Base-by-base conservation (phyloP, 2,113 vertebrate species). In the rabbit (Oryctolagus cuniculus) region DNA sequence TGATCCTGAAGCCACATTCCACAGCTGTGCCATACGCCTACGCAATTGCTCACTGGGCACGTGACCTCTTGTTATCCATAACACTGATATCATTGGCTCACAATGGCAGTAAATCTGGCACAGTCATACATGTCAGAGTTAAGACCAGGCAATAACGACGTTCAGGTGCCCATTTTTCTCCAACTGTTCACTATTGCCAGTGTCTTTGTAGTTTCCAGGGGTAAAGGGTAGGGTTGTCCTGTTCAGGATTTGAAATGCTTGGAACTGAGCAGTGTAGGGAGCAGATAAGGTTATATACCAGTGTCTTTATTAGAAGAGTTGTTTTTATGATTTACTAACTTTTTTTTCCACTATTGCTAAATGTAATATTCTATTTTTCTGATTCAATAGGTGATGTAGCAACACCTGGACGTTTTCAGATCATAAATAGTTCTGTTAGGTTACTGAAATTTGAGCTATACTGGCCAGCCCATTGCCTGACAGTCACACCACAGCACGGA, bases 391-490 rank as follows among this genome's bases (percentile, higher is more conserved):
- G 97, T 98, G 98, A 98, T 72, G 89, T 94, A 11, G 92, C 98
- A 16, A 97, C 98, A 95, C 99, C 99, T 69, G 98, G 95, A 86
- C 98, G 98, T 38, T 98, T 99, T 88, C 98, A 98, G 88, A 98
- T 99, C 83, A 82, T 97, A 86, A 99, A 99, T 98, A 98, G 97
- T 49, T 99, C 99, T 12, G 96, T 89, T 15, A 98, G 97, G 90
- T 96, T 95, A 24, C 95, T 99, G 97, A 98, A 96, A 72, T 99
- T 99, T 98, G 99, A 99, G 81, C 96, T 99, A 66, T 99, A 99
- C 3, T 99, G 99, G 99, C 99, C 99, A 6, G 99, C 99, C 80
- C 99, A 99, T 96, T 99, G 99, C 93, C 99, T 99, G 79, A 99
- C 99, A 34, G 97, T 99, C 97, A 99, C 99, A 12, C 99, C 99